These are phyloP conservation scores for Alviniconcha marisindica DNA, from an alignment of 1,140 invertebrate species.

Conservation along the genomic window DNA sequence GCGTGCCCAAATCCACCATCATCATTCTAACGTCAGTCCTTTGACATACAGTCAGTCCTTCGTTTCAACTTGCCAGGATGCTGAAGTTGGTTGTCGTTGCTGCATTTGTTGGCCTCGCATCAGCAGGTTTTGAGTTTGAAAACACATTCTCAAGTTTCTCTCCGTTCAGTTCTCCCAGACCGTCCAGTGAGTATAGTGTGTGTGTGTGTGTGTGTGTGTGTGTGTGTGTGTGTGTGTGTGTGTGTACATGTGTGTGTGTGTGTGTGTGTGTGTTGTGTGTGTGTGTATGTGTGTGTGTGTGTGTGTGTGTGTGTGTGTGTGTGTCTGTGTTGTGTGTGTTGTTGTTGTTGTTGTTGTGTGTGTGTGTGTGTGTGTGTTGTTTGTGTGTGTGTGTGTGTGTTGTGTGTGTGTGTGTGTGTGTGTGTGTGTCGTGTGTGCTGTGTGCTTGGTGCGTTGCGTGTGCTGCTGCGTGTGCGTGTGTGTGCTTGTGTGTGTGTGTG, in stretches of 20 bases:
- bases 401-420: constrained; percentile 8
- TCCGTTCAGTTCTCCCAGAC: too few relatives aligned
- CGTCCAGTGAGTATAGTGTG: not conserved
- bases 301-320: not conserved
- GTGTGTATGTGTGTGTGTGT: not conserved
- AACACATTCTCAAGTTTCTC: too few relatives aligned
- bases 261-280: not conserved
- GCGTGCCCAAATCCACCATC: too few relatives aligned
- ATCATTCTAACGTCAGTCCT: too few relatives aligned
- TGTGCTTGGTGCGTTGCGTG: too few relatives aligned
- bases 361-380: too few relatives aligned
- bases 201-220: constrained; percentile 24
- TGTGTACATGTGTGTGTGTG: constrained; percentile 5
- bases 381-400: constrained; percentile 28
- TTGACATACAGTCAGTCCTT: too few relatives aligned
- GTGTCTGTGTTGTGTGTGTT: constrained; percentile 8
- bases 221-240: constrained; percentile 20
- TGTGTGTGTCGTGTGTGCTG: constrained; percentile 10
- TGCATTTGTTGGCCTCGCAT: too few relatives aligned
- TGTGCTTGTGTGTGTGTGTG: not conserved
- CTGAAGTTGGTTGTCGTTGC: too few relatives aligned
- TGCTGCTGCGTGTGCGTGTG: not conserved
- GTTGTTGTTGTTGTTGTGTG: not conserved
- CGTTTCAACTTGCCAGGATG: too few relatives aligned
- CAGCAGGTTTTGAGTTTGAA: too few relatives aligned